These are phyloP conservation scores for Propithecus deckenii DNA, from an alignment of 2,797 vertebrate genomes.

Conservation along the genomic window DNA sequence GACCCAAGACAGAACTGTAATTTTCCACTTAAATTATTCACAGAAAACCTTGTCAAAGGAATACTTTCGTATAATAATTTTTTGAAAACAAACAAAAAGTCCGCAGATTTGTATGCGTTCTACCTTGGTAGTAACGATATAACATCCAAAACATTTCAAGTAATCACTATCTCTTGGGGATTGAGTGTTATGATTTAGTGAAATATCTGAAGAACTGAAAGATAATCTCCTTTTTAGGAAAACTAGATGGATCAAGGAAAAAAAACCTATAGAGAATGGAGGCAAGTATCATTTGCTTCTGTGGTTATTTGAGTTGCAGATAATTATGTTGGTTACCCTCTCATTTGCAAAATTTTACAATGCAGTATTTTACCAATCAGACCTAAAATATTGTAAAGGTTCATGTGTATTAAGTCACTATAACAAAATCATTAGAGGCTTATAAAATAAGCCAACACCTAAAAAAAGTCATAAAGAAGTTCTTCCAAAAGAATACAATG, in stretches of 20 bases:
- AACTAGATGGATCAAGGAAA: neutral
- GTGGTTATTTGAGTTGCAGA: neutral
- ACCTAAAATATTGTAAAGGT: neutral
- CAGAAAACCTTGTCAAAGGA: neutral
- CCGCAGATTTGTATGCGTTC: neutral
- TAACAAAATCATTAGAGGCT: neutral
- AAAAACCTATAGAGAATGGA: neutral
- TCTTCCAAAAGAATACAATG: neutral
- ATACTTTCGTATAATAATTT: neutral
- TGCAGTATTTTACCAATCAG: neutral
- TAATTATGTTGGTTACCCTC: neutral
- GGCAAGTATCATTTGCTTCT: neutral
- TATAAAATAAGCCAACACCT: neutral
- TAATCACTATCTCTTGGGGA: neutral
- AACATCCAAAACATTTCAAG: neutral
- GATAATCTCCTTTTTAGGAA: neutral
- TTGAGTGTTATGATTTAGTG: neutral
- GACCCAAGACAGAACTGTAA: neutral
- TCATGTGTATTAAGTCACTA: neutral
- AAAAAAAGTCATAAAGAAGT: neutral
- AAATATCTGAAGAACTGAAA: neutral
- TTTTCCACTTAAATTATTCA: constrained; percentile 8
- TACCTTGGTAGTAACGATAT: neutral
- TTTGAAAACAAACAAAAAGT: neutral
- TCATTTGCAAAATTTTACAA: neutral